phyloP scores from a whole-genome alignment of 1,140 invertebrate species.

The Atta texana region DNA sequence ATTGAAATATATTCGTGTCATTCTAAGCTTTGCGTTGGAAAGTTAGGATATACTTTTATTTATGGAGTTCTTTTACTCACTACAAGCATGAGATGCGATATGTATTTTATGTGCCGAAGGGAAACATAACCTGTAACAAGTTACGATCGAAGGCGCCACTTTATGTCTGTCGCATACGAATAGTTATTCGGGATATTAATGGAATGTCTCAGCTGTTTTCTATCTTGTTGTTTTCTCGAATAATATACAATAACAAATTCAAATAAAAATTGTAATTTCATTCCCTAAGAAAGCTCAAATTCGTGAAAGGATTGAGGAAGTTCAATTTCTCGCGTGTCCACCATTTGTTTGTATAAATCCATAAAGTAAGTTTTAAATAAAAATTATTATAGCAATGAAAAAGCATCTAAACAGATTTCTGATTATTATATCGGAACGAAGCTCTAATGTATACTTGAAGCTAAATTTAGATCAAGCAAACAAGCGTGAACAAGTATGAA shows the following conservation, averaged over 20 bases:
- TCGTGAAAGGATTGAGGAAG: background rate
- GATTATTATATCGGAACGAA: slow-evolving; percentile 7
- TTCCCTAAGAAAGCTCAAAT: background rate
- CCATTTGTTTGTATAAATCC: background rate
- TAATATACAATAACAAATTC: slow-evolving; percentile 2
- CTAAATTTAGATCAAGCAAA: background rate
- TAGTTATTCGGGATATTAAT: background rate
- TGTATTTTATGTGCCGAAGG: slow-evolving; percentile 60
- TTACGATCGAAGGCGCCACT: slow-evolving; percentile 59
- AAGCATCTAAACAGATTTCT: slow-evolving; percentile 27
- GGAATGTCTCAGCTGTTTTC: background rate
- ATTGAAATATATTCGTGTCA: slow-evolving; percentile 15
- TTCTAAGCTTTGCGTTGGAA: slow-evolving; percentile 16
- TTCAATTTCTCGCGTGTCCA: background rate
- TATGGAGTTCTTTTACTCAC: background rate
- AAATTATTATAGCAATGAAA: background rate
- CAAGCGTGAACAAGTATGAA: background rate
- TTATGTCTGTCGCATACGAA: background rate
- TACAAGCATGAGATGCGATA: slow-evolving; percentile 38
- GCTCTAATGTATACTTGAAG: slow-evolving; percentile 21
- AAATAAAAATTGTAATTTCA: background rate
- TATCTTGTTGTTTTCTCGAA: background rate
- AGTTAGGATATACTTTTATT: slow-evolving; percentile 28
- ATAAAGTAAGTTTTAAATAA: background rate
- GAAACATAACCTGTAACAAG: slow-evolving; percentile 60